A percentile compares a stretch with the other conserved stretches of the same genome.
phyloP scores from a whole-genome alignment of 1,140 invertebrate genomes.

The Drosophila lacertosa region DNA sequence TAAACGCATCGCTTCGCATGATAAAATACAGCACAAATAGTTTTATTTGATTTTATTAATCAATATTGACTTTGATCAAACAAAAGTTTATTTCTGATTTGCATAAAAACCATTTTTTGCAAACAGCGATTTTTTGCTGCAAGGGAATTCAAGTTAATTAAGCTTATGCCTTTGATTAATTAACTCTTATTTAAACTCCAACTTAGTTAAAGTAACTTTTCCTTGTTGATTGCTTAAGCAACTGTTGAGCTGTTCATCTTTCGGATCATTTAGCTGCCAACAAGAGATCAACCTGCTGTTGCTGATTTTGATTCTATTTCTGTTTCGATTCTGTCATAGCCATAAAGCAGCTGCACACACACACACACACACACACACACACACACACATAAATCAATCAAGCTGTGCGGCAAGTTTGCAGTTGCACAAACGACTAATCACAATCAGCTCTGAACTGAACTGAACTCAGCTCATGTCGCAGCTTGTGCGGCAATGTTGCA shows the following conservation, averaged over 20 bases:
- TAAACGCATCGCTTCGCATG: constrained; percentile 24
- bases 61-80: constrained; percentile 10
- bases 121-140: no score
- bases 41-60: no score
- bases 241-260: constrained; percentile 1
- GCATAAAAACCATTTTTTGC: no score
- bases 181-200: no score
- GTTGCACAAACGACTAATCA: constrained; percentile 51
- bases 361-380: background rate
- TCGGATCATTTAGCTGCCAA: constrained; percentile 37
- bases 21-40: constrained; percentile 20
- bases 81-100: no score
- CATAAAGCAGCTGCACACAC: constrained; percentile 17
- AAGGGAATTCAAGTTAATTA: no score
- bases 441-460: no score
- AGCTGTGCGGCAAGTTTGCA: constrained; percentile 27
- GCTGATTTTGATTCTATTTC: background rate
- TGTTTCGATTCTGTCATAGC: constrained; percentile 3
- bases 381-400: constrained; percentile 49
- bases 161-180: no score
- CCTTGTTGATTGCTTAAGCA: background rate
- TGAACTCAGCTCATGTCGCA: constrained; percentile 21
- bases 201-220: no score
- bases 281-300: constrained; percentile 1
- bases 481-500: constrained; percentile 33